phyloP scores from a whole-genome alignment of 2,888 invertebrate genomes.

The Dicyrtoma fusca region DNA sequence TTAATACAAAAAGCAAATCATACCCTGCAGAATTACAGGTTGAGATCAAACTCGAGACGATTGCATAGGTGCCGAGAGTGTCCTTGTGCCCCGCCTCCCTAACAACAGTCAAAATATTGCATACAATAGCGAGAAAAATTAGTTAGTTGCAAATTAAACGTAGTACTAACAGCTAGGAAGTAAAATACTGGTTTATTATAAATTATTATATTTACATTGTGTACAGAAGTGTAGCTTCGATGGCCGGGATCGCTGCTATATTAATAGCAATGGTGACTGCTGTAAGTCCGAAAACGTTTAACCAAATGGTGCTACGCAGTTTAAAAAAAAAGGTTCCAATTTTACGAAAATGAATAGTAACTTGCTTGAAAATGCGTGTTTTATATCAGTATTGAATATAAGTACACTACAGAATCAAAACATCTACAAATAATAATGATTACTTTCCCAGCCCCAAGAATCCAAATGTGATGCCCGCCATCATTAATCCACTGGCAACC shows the following conservation, averaged over 20 bases:
- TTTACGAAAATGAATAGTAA: too few relatives aligned
- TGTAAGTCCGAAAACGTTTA: not conserved
- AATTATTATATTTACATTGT: not conserved
- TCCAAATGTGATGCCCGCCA: not conserved
- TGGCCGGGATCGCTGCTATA: not conserved
- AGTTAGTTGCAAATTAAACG: too few relatives aligned
- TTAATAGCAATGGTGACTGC: not conserved
- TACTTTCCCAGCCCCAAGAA: constrained; percentile 6
- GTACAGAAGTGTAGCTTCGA: not conserved
- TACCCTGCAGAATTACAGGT: not conserved
- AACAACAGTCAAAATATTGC: too few relatives aligned
- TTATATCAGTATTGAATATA: too few relatives aligned
- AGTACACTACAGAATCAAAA: too few relatives aligned
- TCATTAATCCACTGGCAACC: not conserved
- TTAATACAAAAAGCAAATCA: not conserved
- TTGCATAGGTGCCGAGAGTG: not conserved
- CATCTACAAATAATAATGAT: too few relatives aligned
- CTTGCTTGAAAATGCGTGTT: too few relatives aligned
- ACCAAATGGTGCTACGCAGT: constrained; percentile 2
- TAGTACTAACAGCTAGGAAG: too few relatives aligned
- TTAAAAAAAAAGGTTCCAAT: too few relatives aligned
- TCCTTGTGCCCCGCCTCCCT: not conserved
- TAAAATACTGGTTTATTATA: not conserved
- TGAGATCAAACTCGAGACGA: not conserved
- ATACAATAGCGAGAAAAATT: too few relatives aligned